Evolutionary conservation across 2,797 vertebrate species (phyloP), one percentile per base, ranked within the genome.

Genomic region (Sciaenops ocellatus): DNA sequence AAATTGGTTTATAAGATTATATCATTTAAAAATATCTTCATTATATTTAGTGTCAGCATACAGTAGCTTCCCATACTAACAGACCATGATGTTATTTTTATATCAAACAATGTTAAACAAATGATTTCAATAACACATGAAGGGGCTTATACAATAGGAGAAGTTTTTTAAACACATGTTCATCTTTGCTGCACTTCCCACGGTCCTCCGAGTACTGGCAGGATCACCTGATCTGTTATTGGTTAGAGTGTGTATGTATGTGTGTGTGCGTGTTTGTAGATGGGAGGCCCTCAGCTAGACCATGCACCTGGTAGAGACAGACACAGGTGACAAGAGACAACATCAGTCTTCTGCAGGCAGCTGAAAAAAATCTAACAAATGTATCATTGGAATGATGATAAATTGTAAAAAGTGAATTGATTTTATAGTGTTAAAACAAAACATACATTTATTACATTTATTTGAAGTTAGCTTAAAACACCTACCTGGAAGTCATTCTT

Each of bases 291-390:
- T 57, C 79, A 63, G 70, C 50, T 76, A 60, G 60, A 64, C 26
- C 26, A 50, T 28, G 28, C 28, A 77, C 74, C 90, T 90, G 73
- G 60, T 46, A 72, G 60, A 83, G 56, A 86, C 24, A 79, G 71
- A 86, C 22, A 79, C 9, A 67, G 61, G 44, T 62, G 17, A 71
- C 6, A 75, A 75, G 12, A 86, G 68, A 72, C 15, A 70, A 11
- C 18, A 65, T 89, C 34, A 78, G 3, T 82, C 6, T 38, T 34
- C 24, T 74, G 68, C 59, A 77, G 50, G 17, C 17, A 59, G 11
- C 5, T 56, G 3, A 70, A 11, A 18, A 6, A 48, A 56, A 51
- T 64, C 13, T 1, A 13, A 12, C 20, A 42, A 24, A 44, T 66
- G 26, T 41, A 9, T 38, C 34, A 38, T 9, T 38, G 34, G 34